phyloP scores from a whole-genome alignment of 2,888 invertebrate genomes.

The Ophonus ardosiacus region DNA sequence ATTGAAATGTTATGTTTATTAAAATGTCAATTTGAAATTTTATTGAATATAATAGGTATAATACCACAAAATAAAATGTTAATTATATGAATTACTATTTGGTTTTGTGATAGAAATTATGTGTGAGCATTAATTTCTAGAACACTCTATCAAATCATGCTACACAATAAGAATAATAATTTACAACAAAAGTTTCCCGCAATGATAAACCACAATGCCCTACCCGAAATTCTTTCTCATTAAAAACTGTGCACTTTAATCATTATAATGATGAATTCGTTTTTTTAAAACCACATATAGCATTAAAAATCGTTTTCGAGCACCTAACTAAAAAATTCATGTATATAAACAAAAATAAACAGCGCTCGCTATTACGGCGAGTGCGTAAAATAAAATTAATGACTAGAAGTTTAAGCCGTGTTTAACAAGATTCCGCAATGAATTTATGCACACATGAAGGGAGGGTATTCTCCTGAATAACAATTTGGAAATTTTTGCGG shows the following conservation, averaged over 20 bases:
- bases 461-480: background rate
- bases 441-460: constrained; percentile 10
- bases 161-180: background rate
- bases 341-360: constrained; percentile 26
- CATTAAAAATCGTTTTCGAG: background rate
- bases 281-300: background rate
- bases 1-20: too few species aligned
- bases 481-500: constrained; percentile 40
- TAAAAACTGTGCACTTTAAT: constrained; percentile 17
- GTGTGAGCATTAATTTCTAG: background rate
- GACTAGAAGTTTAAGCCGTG: constrained; percentile 15
- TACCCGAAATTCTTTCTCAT: background rate
- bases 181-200: constrained; percentile 4
- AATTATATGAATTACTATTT: too few species aligned
- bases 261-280: constrained; percentile 4
- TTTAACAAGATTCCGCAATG: constrained; percentile 2
- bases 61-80: too few species aligned
- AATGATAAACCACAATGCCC: background rate
- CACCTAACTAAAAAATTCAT: constrained; percentile 27
- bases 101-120: too few species aligned
- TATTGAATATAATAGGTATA: too few species aligned
- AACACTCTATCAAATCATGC: background rate
- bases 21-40: too few species aligned
- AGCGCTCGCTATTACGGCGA: background rate
- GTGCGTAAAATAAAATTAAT: constrained; percentile 44